These are phyloP conservation scores for Aythya baeri DNA, from an alignment of 2,113 vertebrate species.

Conservation along the genomic window DNA sequence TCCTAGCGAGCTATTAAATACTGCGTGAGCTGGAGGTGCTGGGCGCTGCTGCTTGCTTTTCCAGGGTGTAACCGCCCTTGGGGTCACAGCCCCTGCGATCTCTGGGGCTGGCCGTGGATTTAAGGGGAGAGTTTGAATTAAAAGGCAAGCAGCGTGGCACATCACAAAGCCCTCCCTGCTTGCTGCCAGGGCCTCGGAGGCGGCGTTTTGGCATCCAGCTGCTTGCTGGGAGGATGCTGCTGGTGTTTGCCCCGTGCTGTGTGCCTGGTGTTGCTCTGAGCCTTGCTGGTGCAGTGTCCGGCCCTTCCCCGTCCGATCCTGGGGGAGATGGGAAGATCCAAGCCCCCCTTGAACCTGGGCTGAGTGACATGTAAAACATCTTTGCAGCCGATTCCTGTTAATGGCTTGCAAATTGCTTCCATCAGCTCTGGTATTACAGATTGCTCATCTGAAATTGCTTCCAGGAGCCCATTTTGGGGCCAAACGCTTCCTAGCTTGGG, in stretches of 20 bases:
- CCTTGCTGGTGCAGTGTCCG: accelerated
- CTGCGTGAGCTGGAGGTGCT: not conserved
- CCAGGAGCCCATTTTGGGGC: constrained; percentile 60
- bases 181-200: not conserved
- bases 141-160: accelerated
- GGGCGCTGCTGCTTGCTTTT: not conserved
- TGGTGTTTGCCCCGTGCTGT: accelerated
- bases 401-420: constrained; percentile 77
- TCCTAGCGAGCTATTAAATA: not conserved
- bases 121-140: not conserved
- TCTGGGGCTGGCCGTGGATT: accelerated
- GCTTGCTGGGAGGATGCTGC: accelerated
- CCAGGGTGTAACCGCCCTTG: not conserved
- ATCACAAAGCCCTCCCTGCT: not conserved
- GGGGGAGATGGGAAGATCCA: not conserved
- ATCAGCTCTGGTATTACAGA: constrained; percentile 70
- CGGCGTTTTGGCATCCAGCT: accelerated
- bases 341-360: not conserved
- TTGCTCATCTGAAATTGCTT: constrained; percentile 42
- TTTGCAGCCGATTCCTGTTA: constrained; percentile 44
- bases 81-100: not conserved
- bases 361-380: constrained; percentile 38
- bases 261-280: not conserved
- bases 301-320: not conserved
- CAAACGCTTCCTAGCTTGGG: constrained; percentile 50